Percentiles rank a stretch among this genome's conserved stretches.
These are phyloP conservation scores for Ophion ellenae DNA, from an alignment of 2,888 invertebrate species.

Conservation along the genomic window DNA sequence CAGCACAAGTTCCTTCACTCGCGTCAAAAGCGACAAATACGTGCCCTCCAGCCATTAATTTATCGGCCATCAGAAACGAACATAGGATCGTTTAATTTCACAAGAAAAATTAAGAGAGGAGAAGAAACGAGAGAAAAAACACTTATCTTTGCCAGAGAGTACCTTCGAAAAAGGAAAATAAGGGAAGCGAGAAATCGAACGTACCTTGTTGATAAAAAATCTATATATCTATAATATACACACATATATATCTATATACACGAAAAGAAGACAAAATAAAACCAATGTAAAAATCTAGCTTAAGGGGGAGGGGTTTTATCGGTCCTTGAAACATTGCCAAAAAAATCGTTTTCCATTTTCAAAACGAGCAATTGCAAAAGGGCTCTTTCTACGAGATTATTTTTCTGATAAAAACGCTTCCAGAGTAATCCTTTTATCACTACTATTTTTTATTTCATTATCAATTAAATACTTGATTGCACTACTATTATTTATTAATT, in stretches of 20 bases:
- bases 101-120: background rate
- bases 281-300: background rate
- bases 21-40: slow-evolving; percentile 60
- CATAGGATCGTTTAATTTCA: slow-evolving; percentile 18
- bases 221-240: slow-evolving; percentile 5
- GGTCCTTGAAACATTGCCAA: background rate
- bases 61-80: slow-evolving; percentile 26
- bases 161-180: slow-evolving; percentile 33
- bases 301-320: background rate
- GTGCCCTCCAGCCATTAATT: slow-evolving; percentile 68
- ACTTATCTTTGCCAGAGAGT: slow-evolving; percentile 46
- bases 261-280: background rate
- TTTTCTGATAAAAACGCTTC: too few species aligned
- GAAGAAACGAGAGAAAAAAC: background rate
- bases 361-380: background rate
- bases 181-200: slow-evolving; percentile 61
- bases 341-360: background rate
- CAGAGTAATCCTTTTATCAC: too few species aligned
- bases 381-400: too few species aligned
- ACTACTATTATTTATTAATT: too few species aligned
- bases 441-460: too few species aligned
- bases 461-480: too few species aligned
- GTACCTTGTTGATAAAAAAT: slow-evolving; percentile 43
- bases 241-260: slow-evolving; percentile 21
- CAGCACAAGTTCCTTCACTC: slow-evolving; percentile 70